Evolutionary conservation across 2,797 vertebrate genomes (phyloP).

Genomic region (Clarias platycephalus): DNA sequence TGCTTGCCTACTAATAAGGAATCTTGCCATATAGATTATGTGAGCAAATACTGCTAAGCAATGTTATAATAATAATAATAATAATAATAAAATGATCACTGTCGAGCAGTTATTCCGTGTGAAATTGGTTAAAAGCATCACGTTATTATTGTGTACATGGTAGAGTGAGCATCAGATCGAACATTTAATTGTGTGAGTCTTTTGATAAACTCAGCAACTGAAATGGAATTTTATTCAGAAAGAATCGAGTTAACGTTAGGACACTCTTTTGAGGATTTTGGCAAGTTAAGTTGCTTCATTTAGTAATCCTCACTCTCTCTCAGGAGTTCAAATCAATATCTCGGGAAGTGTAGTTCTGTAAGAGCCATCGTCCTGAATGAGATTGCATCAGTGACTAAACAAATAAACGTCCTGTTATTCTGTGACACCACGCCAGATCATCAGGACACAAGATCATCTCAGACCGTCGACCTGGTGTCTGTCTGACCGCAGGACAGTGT

Average conservation of each 20-base stretch:
- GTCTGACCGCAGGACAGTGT: neutral
- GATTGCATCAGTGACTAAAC: neutral
- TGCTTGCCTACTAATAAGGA: neutral
- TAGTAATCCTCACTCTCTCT: neutral
- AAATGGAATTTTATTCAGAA: neutral
- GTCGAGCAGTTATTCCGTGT: neutral
- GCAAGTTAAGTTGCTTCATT: neutral
- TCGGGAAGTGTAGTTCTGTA: slow-evolving; percentile 9
- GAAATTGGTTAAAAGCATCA: neutral
- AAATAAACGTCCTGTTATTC: neutral
- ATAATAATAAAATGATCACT: neutral
- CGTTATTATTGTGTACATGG: neutral
- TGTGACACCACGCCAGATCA: neutral
- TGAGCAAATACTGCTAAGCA: neutral
- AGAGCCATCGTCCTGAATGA: neutral
- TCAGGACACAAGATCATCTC: neutral
- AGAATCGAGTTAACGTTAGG: neutral
- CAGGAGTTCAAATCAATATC: neutral
- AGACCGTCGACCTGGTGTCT: neutral
- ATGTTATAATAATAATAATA: neutral
- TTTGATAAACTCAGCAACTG: neutral
- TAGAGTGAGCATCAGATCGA: neutral
- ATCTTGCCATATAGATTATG: neutral
- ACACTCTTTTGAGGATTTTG: neutral
- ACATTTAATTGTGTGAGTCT: neutral